Percentiles rank a stretch among this genome's conserved stretches.
Conservation (phyloP, 2,113 vertebrate species). For the Glaucidium brasilianum region DNA sequence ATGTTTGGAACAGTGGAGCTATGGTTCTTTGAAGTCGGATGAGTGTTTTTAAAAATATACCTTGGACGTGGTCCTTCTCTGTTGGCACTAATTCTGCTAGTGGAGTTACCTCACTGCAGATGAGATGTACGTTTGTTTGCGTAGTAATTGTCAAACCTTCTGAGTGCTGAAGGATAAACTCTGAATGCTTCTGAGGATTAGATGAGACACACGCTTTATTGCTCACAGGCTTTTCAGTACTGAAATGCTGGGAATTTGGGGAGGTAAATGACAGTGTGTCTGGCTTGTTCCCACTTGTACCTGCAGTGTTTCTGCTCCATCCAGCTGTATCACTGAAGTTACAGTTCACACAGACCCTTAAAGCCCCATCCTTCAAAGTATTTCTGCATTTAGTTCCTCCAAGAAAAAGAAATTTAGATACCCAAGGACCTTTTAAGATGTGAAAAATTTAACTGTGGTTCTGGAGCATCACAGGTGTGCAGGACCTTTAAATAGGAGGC, state of each 20-base stretch:
- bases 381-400: not conserved
- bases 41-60: not conserved
- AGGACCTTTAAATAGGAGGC: not conserved
- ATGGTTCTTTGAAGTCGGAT: not conserved
- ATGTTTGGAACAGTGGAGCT: not conserved
- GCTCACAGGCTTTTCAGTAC: not conserved
- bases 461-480: not conserved
- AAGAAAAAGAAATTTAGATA: not conserved
- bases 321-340: not conserved
- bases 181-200: not conserved
- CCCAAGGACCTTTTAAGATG: not conserved
- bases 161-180: not conserved
- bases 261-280: not conserved
- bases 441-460: not conserved
- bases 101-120: not conserved
- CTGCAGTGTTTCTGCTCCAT: not conserved
- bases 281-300: not conserved
- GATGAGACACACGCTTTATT: not conserved
- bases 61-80: not conserved
- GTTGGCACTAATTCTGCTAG: not conserved
- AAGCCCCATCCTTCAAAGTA: not conserved
- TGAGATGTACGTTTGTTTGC: not conserved
- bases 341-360: not conserved
- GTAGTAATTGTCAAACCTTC: not conserved
- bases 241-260: not conserved